A percentile compares a stretch with the other conserved stretches of the same genome.
phyloP scores from a whole-genome alignment of 1,140 invertebrate genomes.

The Diabrotica virgifera region DNA sequence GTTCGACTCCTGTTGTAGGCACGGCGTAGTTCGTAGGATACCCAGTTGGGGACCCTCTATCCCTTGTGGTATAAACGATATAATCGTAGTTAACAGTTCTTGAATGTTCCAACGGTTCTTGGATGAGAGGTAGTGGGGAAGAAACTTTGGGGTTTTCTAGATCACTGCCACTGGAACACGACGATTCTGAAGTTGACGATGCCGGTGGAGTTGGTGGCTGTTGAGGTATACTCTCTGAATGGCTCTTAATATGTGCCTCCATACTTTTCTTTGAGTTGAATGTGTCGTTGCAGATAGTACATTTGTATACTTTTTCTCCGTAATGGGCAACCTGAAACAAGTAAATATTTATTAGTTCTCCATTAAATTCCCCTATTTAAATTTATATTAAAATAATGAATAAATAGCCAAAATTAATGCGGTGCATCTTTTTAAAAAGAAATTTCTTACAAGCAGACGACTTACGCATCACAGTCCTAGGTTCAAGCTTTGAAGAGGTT shows the following conservation, averaged over 20 bases:
- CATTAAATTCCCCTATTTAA: no score
- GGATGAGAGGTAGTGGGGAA: conserved; percentile 29
- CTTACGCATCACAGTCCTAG: no score
- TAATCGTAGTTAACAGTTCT: conserved; percentile 42
- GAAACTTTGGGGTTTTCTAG: conserved; percentile 51
- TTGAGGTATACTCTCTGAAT: conserved; percentile 64
- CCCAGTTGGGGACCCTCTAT: conserved; percentile 40
- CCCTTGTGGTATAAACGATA: conserved; percentile 39
- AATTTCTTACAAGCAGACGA: no score
- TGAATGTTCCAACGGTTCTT: no score
- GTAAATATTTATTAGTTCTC: not conserved
- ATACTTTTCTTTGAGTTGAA: conserved; percentile 87
- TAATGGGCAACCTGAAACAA: conserved; percentile 71
- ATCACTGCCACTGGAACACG: conserved; percentile 48
- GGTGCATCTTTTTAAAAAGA: no score
- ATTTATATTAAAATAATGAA: no score
- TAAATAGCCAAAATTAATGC: no score
- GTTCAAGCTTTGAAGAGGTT: no score
- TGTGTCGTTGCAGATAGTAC: conserved; percentile 83
- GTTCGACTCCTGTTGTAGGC: conserved; percentile 40
- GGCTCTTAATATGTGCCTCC: conserved; percentile 87
- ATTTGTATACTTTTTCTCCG: conserved; percentile 88
- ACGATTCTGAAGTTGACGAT: conserved; percentile 35
- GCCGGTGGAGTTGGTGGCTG: conserved; percentile 44
- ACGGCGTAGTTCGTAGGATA: conserved; percentile 40